Base-by-base conservation (phyloP, 1,140 invertebrate species). In the Stegodyphus mimosarum region DNA sequence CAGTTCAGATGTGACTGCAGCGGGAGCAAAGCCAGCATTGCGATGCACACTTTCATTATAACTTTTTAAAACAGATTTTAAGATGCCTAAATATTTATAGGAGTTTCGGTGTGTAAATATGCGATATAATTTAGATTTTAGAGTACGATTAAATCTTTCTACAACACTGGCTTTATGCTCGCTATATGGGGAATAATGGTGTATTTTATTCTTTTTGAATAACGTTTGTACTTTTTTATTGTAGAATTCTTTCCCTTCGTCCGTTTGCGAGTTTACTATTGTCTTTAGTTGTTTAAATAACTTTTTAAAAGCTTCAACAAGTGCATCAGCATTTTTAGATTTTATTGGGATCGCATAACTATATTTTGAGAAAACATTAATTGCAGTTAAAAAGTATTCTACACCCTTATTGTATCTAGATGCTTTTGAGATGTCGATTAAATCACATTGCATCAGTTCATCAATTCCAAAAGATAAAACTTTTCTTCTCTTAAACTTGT, bases 101-200 rank as follows among this genome's bases (percentile, higher is more conserved):
- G 55, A 60, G 4, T 60, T 60, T 60, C 55, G 7, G 4, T 60
- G 55, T 60, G 60, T 77, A 50, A 64, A 66, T 63, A 77, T 77
- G 5, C 63, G 18, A 66, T 88, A 92, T 83, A 92, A 89, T 87
- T 89, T 90, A 33, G 77, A 86, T 89, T 91, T 92, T 73, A 92
- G 83, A 51, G 91, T 92, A 86, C 90, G 87, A 88, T 91, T 91
- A 74, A 91, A 90, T 81, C 91, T 71, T 89, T 92, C 91, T 60
- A 90, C 89, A 74, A 91, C 89, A n/a, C 90, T 90, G 89, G 92
- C 92, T 72, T 89, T 89, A 7, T 11, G 10, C 64, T 88, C 88
- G 72, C 88, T 89, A 88, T 89, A 91, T 48, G 90, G 91, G 6
- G 88, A 90, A 87, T 91, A 92, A 84, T 91, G 88, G 87, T 91